phyloP scores from a whole-genome alignment of 2,888 invertebrate genomes.

The Tryphoninae sp. region DNA sequence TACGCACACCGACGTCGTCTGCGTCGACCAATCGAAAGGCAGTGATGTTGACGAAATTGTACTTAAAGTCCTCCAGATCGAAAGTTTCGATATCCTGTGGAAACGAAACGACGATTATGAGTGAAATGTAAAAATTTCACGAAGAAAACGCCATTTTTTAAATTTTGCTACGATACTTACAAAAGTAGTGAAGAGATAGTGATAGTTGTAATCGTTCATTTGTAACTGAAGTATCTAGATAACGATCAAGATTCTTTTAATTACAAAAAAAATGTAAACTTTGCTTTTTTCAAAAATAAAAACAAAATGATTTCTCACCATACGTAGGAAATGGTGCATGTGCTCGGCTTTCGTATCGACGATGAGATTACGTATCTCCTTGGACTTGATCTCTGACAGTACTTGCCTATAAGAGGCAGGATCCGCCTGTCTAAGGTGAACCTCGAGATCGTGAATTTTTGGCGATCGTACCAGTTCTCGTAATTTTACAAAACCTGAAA shows the following conservation, averaged over 20 bases:
- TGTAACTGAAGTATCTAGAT: constrained; percentile 89
- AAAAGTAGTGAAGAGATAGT: constrained; percentile 90
- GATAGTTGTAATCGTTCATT: constrained; percentile 93
- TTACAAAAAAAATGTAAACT: not conserved
- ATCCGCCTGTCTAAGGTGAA: constrained; percentile 87
- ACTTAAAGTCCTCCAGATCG: constrained; percentile 88
- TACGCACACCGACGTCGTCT: constrained; percentile 85
- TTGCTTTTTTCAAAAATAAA: not conserved
- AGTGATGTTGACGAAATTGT: constrained; percentile 90
- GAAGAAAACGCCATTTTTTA: not conserved
- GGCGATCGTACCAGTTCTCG: constrained; percentile 87
- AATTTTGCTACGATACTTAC: constrained; percentile 78
- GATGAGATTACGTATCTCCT: constrained; percentile 89
- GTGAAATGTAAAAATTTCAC: not conserved
- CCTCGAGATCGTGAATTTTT: constrained; percentile 85
- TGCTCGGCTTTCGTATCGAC: constrained; percentile 89
- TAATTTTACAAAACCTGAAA: constrained; percentile 86
- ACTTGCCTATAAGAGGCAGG: constrained; percentile 86
- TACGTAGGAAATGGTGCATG: constrained; percentile 88
- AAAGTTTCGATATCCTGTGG: constrained; percentile 85
- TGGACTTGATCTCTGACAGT: constrained; percentile 88
- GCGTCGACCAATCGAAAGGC: constrained; percentile 89
- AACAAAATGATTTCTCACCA: constrained; percentile 83
- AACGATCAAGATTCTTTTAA: constrained; percentile 49
- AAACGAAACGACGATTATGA: not conserved